Conservation (phyloP, 1,140 invertebrate species). For the Scaptomyza montana region DNA sequence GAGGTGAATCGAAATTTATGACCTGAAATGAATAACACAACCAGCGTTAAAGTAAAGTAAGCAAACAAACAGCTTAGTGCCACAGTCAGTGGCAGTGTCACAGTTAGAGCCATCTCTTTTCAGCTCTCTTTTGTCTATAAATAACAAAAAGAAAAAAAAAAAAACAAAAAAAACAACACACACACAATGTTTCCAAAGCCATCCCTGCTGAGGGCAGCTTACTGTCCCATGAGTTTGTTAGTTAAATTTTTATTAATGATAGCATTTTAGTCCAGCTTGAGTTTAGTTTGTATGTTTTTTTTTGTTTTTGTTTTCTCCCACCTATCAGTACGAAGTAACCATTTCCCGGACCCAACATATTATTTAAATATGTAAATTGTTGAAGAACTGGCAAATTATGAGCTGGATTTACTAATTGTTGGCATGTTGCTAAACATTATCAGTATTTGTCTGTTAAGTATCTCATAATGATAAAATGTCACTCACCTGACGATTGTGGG, state of each 20-base stretch:
- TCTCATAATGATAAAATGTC: too few relatives aligned
- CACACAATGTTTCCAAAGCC: too few relatives aligned
- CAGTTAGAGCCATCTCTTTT: too few relatives aligned
- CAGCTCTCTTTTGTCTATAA: background rate
- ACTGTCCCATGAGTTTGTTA: conserved; percentile 50
- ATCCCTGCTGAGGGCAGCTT: background rate
- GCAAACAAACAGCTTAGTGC: conserved; percentile 58
- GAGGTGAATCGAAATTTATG: conserved; percentile 92
- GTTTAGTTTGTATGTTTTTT: background rate
- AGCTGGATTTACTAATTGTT: background rate
- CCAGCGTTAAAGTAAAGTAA: conserved; percentile 3
- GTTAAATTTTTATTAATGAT: conserved; percentile 76
- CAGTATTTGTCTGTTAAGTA: too few relatives aligned
- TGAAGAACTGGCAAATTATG: background rate
- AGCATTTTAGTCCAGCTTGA: conserved; percentile 50
- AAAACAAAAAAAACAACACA: background rate
- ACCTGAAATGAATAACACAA: conserved; percentile 84
- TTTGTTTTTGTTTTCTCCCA: too few relatives aligned
- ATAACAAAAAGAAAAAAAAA: background rate
- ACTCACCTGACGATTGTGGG: conserved; percentile 90
- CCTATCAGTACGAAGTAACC: too few relatives aligned
- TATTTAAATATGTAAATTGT: background rate
- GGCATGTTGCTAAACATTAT: background rate
- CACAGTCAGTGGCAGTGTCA: background rate
- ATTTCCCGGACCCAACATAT: background rate